Conservation (phyloP, 2,888 invertebrate genomes). For the Eutolmus rufibarbis region DNA sequence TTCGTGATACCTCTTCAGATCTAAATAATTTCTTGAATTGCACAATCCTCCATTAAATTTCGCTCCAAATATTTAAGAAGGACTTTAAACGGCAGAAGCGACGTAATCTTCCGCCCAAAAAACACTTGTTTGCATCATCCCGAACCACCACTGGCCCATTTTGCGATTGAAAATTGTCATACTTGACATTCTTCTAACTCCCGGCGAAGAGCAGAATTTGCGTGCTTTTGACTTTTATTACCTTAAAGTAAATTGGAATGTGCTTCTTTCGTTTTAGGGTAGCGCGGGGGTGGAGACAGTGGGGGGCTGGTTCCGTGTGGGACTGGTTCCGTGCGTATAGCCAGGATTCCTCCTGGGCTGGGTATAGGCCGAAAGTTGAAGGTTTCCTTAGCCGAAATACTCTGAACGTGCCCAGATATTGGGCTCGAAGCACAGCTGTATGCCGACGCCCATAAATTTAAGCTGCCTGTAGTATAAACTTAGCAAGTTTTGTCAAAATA, state of each 20-base stretch:
- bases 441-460: background rate
- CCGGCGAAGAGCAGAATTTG: background rate
- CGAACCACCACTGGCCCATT: background rate
- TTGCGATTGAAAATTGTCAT: slow-evolving; percentile 4
- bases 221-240: slow-evolving; percentile 11
- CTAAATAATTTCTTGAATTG: background rate
- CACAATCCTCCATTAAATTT: background rate
- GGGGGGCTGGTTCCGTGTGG: background rate
- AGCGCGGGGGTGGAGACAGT: background rate
- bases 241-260: slow-evolving; percentile 15
- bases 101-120: background rate
- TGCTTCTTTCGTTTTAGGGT: background rate
- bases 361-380: background rate
- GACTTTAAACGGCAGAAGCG: background rate
- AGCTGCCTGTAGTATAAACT: background rate
- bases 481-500: slow-evolving; percentile 21
- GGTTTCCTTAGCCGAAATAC: background rate
- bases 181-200: slow-evolving; percentile 1
- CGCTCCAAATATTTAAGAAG: background rate
- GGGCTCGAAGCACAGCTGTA: background rate
- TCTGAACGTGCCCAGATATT: background rate
- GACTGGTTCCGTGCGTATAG: background rate
- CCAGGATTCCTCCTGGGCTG: background rate
- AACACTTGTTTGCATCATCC: background rate
- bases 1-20: background rate